Base-by-base conservation (phyloP, 2,113 vertebrate genomes). In the Sinosuthora webbiana region DNA sequence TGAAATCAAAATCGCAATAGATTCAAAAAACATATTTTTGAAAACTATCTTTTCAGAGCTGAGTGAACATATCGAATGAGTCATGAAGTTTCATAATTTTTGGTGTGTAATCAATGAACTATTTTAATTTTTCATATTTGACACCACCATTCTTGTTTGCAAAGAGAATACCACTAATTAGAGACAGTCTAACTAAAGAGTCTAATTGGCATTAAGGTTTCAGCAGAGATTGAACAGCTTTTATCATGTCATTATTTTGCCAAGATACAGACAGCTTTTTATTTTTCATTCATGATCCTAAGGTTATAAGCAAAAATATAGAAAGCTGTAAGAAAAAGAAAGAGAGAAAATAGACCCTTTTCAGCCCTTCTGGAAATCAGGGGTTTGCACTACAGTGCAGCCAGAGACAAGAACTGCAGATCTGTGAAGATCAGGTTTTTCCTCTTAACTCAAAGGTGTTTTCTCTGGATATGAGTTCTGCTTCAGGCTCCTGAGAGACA, bases 141-240 rank as follows among this genome's bases (percentile, higher is more conserved):
- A 89, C 52, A 76, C 52, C 3, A n/a, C 49, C 67, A 68, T 85
- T 97, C 63, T 83, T 95, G 80, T 94, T 94, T 94, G 59, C 76
- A 90, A 83, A 83, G 79, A 94, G 62, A 87, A 89, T 92, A 79
- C 25, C 21, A 87, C 77, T 95, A 93, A 94, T 93, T 94, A 87
- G 62, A 92, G 62, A 19, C 21, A 55, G 52, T 75, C 31, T 89
- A 94, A 96, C 89, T 94, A 85, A 93, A 75, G 30, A 64, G 23
- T 16, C 27, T 85, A 83, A 87, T 89, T 93, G 94, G 3, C 87
- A 75, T 80, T 70, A 93, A 28, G 41, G 19, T 91, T 87, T 78
- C 0, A 0, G 27, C 31, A 94, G 79, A 96, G 81, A 55, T 37
- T 50, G 35, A 89, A 67, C 6, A 31, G 39, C 39, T 94, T 88